These are phyloP conservation scores for Melanotaenia maccullochi DNA, from an alignment of 2,797 vertebrate species.

Conservation along the genomic window DNA sequence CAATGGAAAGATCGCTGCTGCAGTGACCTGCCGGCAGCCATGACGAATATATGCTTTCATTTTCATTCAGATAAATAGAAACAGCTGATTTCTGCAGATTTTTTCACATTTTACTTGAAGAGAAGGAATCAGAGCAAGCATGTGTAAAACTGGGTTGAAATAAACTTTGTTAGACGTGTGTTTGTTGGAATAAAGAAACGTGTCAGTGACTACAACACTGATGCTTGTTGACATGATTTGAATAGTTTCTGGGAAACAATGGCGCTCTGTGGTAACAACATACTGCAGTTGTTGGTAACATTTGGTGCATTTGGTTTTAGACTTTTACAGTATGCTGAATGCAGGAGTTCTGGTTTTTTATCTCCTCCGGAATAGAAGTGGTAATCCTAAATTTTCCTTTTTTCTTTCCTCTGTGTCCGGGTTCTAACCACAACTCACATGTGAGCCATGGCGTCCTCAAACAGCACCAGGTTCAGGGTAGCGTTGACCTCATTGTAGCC, in stretches of 20 bases:
- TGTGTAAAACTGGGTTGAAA: background rate
- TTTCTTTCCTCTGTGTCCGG: background rate
- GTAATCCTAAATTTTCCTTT: conserved; percentile 7
- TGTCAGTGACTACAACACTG: background rate
- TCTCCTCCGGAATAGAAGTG: conserved; percentile 35
- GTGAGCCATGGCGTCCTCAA: conserved; percentile 94
- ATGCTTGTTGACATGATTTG: too few species aligned
- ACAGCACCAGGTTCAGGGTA: conserved; percentile 91
- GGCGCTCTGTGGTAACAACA: conserved; percentile 25
- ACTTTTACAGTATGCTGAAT: too few species aligned
- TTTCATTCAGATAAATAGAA: background rate
- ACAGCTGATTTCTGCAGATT: background rate
- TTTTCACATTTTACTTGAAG: background rate
- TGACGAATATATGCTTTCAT: background rate
- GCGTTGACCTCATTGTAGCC: conserved; percentile 92
- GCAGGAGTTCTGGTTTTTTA: too few species aligned
- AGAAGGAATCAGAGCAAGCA: background rate
- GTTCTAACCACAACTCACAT: conserved; percentile 83
- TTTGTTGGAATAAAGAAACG: background rate
- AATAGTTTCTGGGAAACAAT: too few species aligned
- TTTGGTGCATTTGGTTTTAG: too few species aligned
- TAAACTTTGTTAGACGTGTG: background rate
- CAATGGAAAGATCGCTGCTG: background rate
- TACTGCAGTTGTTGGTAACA: too few species aligned
- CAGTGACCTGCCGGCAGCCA: too few species aligned